These are phyloP conservation scores for Nebria salina DNA, from an alignment of 2,888 invertebrate species.

Conservation along the genomic window DNA sequence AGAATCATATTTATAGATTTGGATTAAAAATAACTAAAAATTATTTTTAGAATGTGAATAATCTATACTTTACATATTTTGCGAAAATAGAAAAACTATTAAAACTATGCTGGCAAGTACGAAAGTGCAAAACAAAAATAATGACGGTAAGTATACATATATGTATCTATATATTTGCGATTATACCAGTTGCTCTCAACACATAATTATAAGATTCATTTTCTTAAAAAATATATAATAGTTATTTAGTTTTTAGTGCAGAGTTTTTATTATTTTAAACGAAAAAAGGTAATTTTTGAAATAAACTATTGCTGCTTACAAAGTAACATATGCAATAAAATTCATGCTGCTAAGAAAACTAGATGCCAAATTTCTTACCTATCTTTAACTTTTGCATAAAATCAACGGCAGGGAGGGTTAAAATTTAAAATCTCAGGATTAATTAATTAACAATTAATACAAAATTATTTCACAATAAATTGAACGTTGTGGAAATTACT, in stretches of 20 bases:
- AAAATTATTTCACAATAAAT: too few species aligned
- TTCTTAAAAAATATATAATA: background rate
- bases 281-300: too few species aligned
- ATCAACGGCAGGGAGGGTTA: too few species aligned
- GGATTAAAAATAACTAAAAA: background rate
- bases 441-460: too few species aligned
- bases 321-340: too few species aligned
- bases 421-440: too few species aligned
- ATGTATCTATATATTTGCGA: background rate
- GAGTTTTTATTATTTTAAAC: background rate
- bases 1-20: background rate
- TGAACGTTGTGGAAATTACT: too few species aligned
- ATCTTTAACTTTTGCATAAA: too few species aligned
- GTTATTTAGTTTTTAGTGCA: background rate
- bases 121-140: slow-evolving; percentile 26
- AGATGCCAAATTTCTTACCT: too few species aligned
- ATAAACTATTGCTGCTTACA: too few species aligned
- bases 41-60: background rate
- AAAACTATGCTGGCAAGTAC: slow-evolving; percentile 28
- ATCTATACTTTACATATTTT: background rate
- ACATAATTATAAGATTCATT: background rate
- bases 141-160: slow-evolving; percentile 27
- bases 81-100: background rate
- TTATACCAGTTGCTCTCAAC: slow-evolving; percentile 5
- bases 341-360: too few species aligned